A percentile compares a stretch with the other conserved stretches of the same genome.
Evolutionary conservation across 2,888 invertebrate genomes (phyloP).

Genomic region (Tanypteryx hageni): DNA sequence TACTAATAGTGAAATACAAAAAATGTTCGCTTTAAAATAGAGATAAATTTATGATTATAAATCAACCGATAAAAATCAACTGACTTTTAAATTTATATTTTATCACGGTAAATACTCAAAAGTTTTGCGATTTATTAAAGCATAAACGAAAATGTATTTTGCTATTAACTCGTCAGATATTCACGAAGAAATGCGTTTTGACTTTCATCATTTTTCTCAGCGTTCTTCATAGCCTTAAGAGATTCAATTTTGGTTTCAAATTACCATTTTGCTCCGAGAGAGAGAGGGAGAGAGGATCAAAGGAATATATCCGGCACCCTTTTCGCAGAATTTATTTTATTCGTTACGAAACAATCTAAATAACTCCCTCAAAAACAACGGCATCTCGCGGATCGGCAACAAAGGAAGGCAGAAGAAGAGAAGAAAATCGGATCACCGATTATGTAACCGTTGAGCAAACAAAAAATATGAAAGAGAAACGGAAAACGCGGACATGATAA

Average conservation of each 20-base stretch:
- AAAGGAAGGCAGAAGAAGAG: background rate
- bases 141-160: too few relatives aligned
- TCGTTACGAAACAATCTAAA: background rate
- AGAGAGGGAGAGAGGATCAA: background rate
- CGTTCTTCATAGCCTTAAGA: background rate
- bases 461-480: background rate
- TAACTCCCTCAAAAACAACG: conserved; percentile 28
- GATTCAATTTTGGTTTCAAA: conserved; percentile 24
- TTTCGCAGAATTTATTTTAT: background rate
- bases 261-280: background rate
- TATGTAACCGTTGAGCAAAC: conserved; percentile 8
- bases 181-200: too few relatives aligned
- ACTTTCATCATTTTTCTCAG: too few relatives aligned
- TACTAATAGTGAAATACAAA: too few relatives aligned
- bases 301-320: background rate
- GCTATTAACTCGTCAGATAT: too few relatives aligned
- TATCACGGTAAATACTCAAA: too few relatives aligned
- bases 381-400: conserved; percentile 3
- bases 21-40: too few relatives aligned
- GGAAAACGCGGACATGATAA: conserved; percentile 23
- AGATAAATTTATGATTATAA: too few relatives aligned
- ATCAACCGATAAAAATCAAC: too few relatives aligned
- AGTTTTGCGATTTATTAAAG: too few relatives aligned
- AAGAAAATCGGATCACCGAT: conserved; percentile 27
- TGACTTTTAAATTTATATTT: too few relatives aligned